Evolutionary conservation across 1,140 invertebrate species (phyloP), one percentile per base, ranked within the genome.

Genomic region (Apolygus lucorum): DNA sequence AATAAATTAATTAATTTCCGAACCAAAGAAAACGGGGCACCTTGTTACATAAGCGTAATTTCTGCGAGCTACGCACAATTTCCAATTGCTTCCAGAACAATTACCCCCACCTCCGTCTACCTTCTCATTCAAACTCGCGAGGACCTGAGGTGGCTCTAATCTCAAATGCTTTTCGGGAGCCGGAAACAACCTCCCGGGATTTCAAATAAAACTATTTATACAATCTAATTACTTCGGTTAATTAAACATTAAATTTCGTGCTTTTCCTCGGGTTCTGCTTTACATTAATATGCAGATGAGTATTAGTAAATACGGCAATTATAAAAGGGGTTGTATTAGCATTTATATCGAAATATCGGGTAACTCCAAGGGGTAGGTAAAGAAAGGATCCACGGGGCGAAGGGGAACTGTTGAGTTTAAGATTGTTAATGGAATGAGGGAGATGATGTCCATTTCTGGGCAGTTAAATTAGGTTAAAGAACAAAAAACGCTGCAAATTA

Each of bases 291-390:
- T 68, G 66, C 42, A 68, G 66, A 68, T 68, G 66, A 52, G 66
- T 68, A 68, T 68, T 68, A 68, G 66, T 68, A 68, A 68, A 68
- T 68, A 68, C 29, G 66, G 66, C 66, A 68, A 68, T 68, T 68
- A 68, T 68, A 68, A 68, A 68, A 68, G 66, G 42, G 66, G 25
- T 25, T 27, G 34, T 68, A 68, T 68, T 68, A 52, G 66, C 66
- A 68, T 68, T 68, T 68, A 68, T 68, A 68, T 68, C 42, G 66
- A 68, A 42, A 52, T 68, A 68, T 68, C 49, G 66, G 66, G 29
- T 24, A 22, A 52, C 24, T 21, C 21, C 34, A 28, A 49, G 42
- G 49, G 66, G 27, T 63, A 63, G 62, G 62, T 63, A 63, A 63
- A 63, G 62, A 14, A 22, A 17, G 34, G 4, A 8, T 42, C 34